Evolutionary conservation across 2,888 invertebrate species (phyloP), one percentile per base, ranked within the genome.

Genomic region (Acanthopleura granulata): DNA sequence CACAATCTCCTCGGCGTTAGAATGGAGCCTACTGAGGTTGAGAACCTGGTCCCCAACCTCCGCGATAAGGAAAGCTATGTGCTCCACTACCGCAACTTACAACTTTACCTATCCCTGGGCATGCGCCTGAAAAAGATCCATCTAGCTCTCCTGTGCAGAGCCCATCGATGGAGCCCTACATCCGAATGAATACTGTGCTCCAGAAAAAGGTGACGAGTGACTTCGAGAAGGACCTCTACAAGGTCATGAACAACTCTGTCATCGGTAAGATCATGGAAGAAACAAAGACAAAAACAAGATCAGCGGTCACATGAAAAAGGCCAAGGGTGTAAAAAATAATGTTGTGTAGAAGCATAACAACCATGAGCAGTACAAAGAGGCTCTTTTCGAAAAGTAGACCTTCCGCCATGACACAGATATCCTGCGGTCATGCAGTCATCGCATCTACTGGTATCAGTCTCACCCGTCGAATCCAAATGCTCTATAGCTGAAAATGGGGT

Each of bases 211-310:
- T 78, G 80, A 85, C 79, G 76, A 86, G 80, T 77, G 81, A 84
- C 29, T 89, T 89, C 78, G 86, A 86, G 73, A 77, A 90, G 85
- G 79, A 85, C 79, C 85, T 91, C 75, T 78, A 78, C 79, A 71
- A 75, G 77, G 51, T 78, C 50, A 77, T 74, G 86, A 69, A 84
- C 79, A 79, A 90, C 77, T 76, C 82, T 22, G 83, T 87, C n/a
- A 89, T 84, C 78, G 87, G 87, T 0, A 91, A 91, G 84, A 89
- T 88, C 0, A 90, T 91, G 86, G 90, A 91, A 72, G 51, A 57
- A 77, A 6, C 66, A 4, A n/a, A 25, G 25, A 11, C 9, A n/a
- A 51, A 11, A 11, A n/a, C 61, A 61, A 61, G 25, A 1, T 22
- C 4, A 3, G 40, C 40, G 4, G 73, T 78, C 27, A 71, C 88